These are phyloP conservation scores for Atherinomorus stipes DNA, from an alignment of 2,113 vertebrate genomes.

Conservation along the genomic window DNA sequence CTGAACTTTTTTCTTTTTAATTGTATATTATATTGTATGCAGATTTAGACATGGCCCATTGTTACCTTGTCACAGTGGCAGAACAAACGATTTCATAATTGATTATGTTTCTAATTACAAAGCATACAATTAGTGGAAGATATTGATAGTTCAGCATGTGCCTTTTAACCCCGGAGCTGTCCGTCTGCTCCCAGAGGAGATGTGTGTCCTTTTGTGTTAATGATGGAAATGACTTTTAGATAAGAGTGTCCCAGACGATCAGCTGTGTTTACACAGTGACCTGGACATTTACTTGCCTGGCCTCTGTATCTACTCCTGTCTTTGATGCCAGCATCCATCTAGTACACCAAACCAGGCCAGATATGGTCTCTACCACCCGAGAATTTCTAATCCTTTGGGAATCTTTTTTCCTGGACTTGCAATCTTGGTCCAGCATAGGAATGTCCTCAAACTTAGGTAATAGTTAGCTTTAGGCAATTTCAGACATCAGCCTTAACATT, in stretches of 20 bases:
- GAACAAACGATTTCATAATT: constrained; percentile 79
- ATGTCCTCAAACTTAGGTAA: not conserved
- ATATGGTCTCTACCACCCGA: not conserved
- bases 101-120: constrained; percentile 85
- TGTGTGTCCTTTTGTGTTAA: constrained; percentile 82
- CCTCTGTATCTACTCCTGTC: constrained; percentile 38
- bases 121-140: constrained; percentile 83
- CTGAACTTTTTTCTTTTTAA: not conserved
- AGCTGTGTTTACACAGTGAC: constrained; percentile 71
- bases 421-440: not conserved
- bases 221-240: constrained; percentile 81
- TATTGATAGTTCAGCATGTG: constrained; percentile 85
- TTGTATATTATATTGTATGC: constrained; percentile 23
- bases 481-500: too few species aligned
- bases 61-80: constrained; percentile 47
- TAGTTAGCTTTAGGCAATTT: not conserved
- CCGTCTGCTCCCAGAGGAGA: constrained; percentile 80
- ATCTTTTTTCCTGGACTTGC: not conserved
- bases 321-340: constrained; percentile 35
- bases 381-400: not conserved
- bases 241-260: constrained; percentile 76
- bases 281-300: constrained; percentile 68
- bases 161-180: constrained; percentile 83
- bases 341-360: constrained; percentile 28
- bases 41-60: constrained; percentile 22